Conservation (phyloP, 2,888 invertebrate genomes). For the Orthonevra nobilis region DNA sequence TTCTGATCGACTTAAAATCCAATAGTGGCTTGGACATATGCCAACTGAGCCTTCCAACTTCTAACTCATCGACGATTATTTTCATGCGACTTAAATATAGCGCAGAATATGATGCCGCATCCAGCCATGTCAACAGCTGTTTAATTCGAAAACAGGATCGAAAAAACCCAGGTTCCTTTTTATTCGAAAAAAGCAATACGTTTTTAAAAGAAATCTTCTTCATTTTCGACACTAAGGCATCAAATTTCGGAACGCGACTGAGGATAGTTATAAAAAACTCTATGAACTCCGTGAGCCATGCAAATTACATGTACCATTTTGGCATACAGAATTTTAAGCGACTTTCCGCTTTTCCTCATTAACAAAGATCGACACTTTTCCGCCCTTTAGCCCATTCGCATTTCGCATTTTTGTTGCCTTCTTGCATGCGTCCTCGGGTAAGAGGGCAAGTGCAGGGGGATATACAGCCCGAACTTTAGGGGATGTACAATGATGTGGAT, state of each 20-base stretch:
- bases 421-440: too few species aligned
- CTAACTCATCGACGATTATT: not conserved
- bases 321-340: constrained; percentile 71
- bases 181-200: constrained; percentile 72
- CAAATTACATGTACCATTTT: constrained; percentile 66
- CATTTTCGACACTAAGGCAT: not conserved
- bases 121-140: constrained; percentile 71
- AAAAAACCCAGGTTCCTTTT: constrained; percentile 71
- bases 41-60: too few species aligned
- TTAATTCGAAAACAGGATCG: constrained; percentile 33
- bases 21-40: too few species aligned
- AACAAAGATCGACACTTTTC: constrained; percentile 7
- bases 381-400: constrained; percentile 5
- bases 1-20: too few species aligned
- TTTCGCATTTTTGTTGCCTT: too few species aligned
- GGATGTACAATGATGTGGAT: too few species aligned
- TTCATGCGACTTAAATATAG: not conserved
- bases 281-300: constrained; percentile 73
- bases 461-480: too few species aligned
- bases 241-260: constrained; percentile 30
- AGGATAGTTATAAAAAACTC: constrained; percentile 73
- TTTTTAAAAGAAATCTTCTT: constrained; percentile 53
- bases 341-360: constrained; percentile 70
- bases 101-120: constrained; percentile 13
- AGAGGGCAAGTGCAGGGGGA: too few species aligned